A percentile compares a stretch with the other conserved stretches of the same genome.
These are phyloP conservation scores for Nematopogon swammerdamellus DNA, from an alignment of 2,888 invertebrate species.

Conservation along the genomic window DNA sequence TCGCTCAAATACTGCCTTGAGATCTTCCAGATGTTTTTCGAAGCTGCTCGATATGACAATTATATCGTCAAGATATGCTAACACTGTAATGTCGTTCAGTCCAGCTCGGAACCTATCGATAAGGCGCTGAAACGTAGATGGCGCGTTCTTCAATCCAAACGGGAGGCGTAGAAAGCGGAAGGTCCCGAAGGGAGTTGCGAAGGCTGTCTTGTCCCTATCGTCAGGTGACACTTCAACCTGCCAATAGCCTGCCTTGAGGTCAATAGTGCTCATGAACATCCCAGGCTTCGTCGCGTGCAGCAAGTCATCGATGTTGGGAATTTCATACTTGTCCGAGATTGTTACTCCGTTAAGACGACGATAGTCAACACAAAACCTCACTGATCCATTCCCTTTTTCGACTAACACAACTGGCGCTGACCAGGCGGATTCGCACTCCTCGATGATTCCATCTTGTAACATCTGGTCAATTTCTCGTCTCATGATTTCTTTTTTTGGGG, in stretches of 20 bases:
- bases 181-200: slow-evolving; percentile 16
- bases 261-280: slow-evolving; percentile 18
- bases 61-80: slow-evolving; percentile 10
- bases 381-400: slow-evolving; percentile 16
- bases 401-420: slow-evolving; percentile 19
- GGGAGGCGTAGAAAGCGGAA: slow-evolving; percentile 17
- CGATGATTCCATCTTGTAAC: slow-evolving; percentile 17
- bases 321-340: slow-evolving; percentile 13
- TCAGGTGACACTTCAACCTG: slow-evolving; percentile 16
- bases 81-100: slow-evolving; percentile 7
- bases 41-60: neutral
- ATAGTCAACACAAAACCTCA: slow-evolving; percentile 19
- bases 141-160: slow-evolving; percentile 17
- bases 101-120: slow-evolving; percentile 15
- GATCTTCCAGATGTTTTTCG: slow-evolving; percentile 6
- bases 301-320: slow-evolving; percentile 22
- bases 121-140: slow-evolving; percentile 15
- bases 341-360: slow-evolving; percentile 13
- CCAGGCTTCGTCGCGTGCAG: slow-evolving; percentile 15
- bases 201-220: slow-evolving; percentile 16
- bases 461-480: slow-evolving; percentile 16
- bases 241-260: slow-evolving; percentile 23
- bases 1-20: slow-evolving; percentile 7
- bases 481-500: slow-evolving; percentile 13
- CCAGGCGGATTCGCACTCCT: slow-evolving; percentile 21